Evolutionary conservation across 2,888 invertebrate genomes (phyloP).

Genomic region (Eubasilissa splendida): DNA sequence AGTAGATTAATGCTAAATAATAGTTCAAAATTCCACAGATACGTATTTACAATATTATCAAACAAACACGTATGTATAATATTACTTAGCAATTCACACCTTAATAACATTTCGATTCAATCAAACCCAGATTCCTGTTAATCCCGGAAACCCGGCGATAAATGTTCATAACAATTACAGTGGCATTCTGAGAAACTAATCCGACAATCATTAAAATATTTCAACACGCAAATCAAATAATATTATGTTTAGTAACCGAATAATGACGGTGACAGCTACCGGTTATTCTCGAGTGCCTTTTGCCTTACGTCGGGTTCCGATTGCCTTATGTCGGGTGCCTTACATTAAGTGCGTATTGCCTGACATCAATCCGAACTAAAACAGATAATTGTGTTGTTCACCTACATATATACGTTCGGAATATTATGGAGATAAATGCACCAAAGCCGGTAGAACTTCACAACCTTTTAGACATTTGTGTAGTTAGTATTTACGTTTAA

Average conservation of each 20-base stretch:
- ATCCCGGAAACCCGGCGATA: no score
- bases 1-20: no score
- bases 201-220: constrained; percentile 9
- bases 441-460: neutral
- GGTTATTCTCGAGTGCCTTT: neutral
- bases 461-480: no score
- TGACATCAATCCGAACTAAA: constrained; percentile 43
- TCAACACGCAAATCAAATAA: constrained; percentile 1
- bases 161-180: no score
- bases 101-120: no score
- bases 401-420: constrained; percentile 26
- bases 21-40: no score
- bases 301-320: constrained; percentile 1
- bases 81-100: no score
- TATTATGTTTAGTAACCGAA: neutral
- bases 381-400: constrained; percentile 42
- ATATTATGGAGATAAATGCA: constrained; percentile 8
- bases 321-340: constrained; percentile 10
- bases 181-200: no score
- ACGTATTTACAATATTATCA: no score
- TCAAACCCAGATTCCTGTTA: no score
- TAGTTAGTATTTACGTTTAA: no score
- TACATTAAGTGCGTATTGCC: constrained; percentile 9
- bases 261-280: constrained; percentile 16
- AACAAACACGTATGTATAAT: no score